These are phyloP conservation scores for Ammospiza nelsoni DNA, from an alignment of 2,113 vertebrate species.

Conservation along the genomic window DNA sequence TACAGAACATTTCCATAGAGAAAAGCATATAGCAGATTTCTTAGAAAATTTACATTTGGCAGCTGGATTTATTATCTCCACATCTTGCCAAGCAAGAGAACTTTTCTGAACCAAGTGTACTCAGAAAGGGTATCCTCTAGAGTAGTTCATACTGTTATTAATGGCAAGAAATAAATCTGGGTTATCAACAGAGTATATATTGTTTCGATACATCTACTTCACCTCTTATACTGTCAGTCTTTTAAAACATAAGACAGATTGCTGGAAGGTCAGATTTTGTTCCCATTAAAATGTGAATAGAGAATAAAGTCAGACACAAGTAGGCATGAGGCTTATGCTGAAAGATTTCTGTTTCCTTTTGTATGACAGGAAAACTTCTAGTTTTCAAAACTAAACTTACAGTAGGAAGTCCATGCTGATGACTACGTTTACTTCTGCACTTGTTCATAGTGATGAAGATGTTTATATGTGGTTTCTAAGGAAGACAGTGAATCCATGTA, in stretches of 20 bases:
- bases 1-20: slow-evolving; percentile 2
- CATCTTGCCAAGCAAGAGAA: slow-evolving; percentile 12
- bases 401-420: background rate
- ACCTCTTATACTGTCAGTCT: background rate
- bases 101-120: background rate
- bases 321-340: background rate
- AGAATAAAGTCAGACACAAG: background rate
- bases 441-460: background rate
- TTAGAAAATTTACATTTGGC: slow-evolving; percentile 44
- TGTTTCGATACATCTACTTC: slow-evolving; percentile 8
- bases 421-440: background rate
- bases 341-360: background rate
- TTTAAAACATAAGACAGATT: background rate
- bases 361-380: background rate
- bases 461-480: background rate
- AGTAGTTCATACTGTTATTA: slow-evolving; percentile 4
- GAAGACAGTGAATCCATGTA: background rate
- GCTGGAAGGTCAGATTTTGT: background rate
- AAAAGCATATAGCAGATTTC: slow-evolving; percentile 18
- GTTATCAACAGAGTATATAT: background rate
- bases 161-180: slow-evolving; percentile 35
- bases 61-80: slow-evolving; percentile 27
- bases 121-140: background rate
- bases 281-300: background rate
- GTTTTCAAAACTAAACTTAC: background rate